A percentile compares a stretch with the other conserved stretches of the same genome.
These are phyloP conservation scores for Polyodon spathula DNA, from an alignment of 2,113 vertebrate genomes.

Conservation along the genomic window DNA sequence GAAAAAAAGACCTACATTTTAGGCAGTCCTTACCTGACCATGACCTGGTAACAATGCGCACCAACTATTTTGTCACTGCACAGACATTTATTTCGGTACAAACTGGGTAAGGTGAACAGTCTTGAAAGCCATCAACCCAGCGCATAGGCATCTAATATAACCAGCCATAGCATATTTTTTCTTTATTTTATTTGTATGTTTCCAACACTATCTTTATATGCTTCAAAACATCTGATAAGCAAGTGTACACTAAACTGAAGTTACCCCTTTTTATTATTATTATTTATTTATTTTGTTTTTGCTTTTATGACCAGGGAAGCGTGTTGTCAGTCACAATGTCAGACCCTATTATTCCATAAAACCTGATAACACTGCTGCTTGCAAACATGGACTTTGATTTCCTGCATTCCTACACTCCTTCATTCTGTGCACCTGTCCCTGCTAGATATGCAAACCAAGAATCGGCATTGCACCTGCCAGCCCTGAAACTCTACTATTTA, in stretches of 20 bases:
- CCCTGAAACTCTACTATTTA: too few relatives aligned
- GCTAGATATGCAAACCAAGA: slow-evolving; percentile 12
- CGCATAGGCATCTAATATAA: too few relatives aligned
- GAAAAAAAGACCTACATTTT: too few relatives aligned
- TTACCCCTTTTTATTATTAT: slow-evolving; percentile 1
- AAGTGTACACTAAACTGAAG: not conserved
- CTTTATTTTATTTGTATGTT: not conserved
- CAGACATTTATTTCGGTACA: too few relatives aligned
- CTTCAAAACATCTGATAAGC: not conserved
- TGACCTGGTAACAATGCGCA: too few relatives aligned
- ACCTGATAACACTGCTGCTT: slow-evolving; percentile 1
- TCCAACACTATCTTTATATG: not conserved
- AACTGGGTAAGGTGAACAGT: too few relatives aligned
- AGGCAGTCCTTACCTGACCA: too few relatives aligned
- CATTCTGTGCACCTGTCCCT: slow-evolving; percentile 17
- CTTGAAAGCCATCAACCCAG: too few relatives aligned
- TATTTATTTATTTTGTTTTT: not conserved
- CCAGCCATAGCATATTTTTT: too few relatives aligned
- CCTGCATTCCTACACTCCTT: slow-evolving; percentile 14
- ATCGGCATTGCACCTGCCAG: slow-evolving; percentile 7
- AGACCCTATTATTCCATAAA: slow-evolving; percentile 11
- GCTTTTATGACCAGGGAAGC: slow-evolving; percentile 6
- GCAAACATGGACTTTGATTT: slow-evolving; percentile 19
- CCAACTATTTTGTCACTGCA: too few relatives aligned
- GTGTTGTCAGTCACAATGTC: slow-evolving; percentile 12